Conservation (phyloP, 2,888 invertebrate species). For the Himalopsyche anomala region DNA sequence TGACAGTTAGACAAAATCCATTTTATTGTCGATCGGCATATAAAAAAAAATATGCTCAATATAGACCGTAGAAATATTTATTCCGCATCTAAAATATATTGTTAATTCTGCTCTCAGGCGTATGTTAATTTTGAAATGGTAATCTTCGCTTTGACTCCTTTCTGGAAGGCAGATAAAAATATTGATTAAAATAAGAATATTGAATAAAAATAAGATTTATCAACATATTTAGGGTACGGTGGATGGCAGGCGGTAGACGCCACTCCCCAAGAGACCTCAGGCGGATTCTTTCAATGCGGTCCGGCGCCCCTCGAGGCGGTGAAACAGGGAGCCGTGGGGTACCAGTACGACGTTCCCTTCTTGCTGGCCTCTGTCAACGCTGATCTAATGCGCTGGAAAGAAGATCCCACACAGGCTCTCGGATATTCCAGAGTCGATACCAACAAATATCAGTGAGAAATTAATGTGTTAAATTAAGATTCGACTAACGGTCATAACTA, state of each 20-base stretch:
- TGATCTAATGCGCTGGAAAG: conserved; percentile 87
- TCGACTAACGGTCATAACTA: too few species aligned
- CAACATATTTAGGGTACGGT: conserved; percentile 79
- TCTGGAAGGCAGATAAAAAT: not conserved
- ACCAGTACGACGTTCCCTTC: conserved; percentile 86
- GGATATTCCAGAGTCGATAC: conserved; percentile 83
- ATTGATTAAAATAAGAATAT: too few species aligned
- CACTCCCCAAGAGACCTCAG: conserved; percentile 88
- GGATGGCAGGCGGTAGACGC: conserved; percentile 95
- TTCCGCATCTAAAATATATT: too few species aligned
- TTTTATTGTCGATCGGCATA: too few species aligned
- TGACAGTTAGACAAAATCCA: too few species aligned
- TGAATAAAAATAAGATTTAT: not conserved
- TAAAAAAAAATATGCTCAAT: too few species aligned
- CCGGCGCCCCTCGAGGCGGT: conserved; percentile 88
- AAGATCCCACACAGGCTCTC: conserved; percentile 79
- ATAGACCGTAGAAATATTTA: too few species aligned
- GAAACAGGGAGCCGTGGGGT: conserved; percentile 84
- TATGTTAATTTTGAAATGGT: not conserved
- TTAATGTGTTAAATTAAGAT: not conserved
- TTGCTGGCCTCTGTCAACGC: conserved; percentile 90
- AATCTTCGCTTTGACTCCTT: not conserved
- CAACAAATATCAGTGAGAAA: conserved; percentile 84
- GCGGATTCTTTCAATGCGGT: conserved; percentile 85
- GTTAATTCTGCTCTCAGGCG: not conserved